Evolutionary conservation across 2,797 vertebrate species (phyloP).

Genomic region (Erpetoichthys calabaricus): DNA sequence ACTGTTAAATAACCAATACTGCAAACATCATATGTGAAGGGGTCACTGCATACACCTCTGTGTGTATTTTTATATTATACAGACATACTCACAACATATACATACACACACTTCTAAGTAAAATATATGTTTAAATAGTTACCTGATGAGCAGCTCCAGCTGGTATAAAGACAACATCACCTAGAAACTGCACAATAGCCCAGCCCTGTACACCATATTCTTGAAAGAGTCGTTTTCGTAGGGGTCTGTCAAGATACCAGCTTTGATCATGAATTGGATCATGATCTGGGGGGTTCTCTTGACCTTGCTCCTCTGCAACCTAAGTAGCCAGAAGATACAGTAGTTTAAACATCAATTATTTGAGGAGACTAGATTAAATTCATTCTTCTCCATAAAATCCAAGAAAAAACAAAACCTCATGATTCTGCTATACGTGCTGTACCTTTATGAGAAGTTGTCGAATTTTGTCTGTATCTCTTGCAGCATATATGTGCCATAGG

Average conservation of each 20-base stretch:
- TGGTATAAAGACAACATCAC: slow-evolving; percentile 59
- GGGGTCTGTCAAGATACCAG: slow-evolving; percentile 48
- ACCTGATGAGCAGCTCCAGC: slow-evolving; percentile 61
- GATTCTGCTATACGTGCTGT: neutral
- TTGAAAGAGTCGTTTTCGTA: slow-evolving; percentile 50
- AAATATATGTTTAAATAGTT: slow-evolving; percentile 14
- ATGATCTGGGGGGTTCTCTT: slow-evolving; percentile 53
- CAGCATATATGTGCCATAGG: slow-evolving; percentile 59
- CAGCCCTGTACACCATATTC: slow-evolving; percentile 59
- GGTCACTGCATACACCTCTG: too few relatives aligned
- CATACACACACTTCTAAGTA: neutral
- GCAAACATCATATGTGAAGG: too few relatives aligned
- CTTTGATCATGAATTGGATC: slow-evolving; percentile 62
- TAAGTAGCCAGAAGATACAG: slow-evolving; percentile 15
- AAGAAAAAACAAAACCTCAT: too few relatives aligned
- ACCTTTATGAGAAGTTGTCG: slow-evolving; percentile 59
- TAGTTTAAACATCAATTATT: neutral
- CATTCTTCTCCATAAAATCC: too few relatives aligned
- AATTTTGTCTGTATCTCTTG: slow-evolving; percentile 59
- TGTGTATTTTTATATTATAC: too few relatives aligned
- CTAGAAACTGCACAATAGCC: slow-evolving; percentile 61
- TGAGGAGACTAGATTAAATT: too few relatives aligned
- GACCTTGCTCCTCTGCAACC: slow-evolving; percentile 57
- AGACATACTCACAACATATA: neutral
- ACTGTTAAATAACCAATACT: too few relatives aligned